Evolutionary conservation across 1,140 invertebrate genomes (phyloP).

Genomic region (Drosophila sproati): DNA sequence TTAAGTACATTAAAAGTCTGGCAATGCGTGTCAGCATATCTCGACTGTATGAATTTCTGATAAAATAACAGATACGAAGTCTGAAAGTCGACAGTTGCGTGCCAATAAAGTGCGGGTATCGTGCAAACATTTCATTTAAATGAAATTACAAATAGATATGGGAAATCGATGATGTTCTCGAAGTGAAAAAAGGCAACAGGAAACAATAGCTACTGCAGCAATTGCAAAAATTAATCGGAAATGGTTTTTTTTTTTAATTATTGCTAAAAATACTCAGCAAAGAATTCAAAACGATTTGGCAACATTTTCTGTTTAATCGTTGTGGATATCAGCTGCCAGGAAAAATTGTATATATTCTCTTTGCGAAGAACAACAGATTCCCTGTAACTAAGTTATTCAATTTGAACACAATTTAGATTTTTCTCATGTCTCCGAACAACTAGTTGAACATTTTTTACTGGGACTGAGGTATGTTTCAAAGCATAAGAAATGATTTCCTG

Average conservation of each 20-base stretch:
- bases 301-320: background rate
- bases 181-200: constrained; percentile 3
- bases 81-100: background rate
- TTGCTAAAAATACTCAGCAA: background rate
- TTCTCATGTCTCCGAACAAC: background rate
- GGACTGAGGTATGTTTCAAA: background rate
- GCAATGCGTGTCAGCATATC: constrained; percentile 18
- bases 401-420: background rate
- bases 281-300: background rate
- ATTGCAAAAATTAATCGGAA: background rate
- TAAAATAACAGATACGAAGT: constrained; percentile 12
- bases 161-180: background rate
- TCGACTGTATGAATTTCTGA: constrained; percentile 10
- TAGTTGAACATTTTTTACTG: background rate
- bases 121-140: constrained; percentile 44
- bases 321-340: background rate
- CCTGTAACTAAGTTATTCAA: background rate
- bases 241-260: background rate
- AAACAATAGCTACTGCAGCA: constrained; percentile 1
- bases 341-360: background rate
- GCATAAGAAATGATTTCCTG: background rate
- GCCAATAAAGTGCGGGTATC: background rate
- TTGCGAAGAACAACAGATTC: background rate
- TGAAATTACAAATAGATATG: constrained; percentile 44
- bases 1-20: constrained; percentile 25